Evolutionary conservation across 2,888 invertebrate species (phyloP).

Genomic region (Spisula subtruncata): DNA sequence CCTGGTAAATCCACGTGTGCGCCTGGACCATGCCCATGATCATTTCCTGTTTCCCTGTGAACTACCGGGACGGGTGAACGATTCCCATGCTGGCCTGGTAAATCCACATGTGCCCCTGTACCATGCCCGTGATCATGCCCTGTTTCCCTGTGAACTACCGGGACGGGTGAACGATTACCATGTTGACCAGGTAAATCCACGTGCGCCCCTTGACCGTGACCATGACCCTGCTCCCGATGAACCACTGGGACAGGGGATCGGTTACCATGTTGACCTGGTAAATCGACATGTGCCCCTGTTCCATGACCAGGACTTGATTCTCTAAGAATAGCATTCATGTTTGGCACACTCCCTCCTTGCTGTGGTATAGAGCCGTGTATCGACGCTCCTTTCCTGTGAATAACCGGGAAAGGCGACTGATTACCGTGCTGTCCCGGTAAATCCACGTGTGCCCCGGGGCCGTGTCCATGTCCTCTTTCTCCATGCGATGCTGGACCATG

Average conservation of each 20-base stretch:
- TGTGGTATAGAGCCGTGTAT: neutral
- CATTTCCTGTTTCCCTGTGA: neutral
- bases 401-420: neutral
- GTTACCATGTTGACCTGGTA: slow-evolving; percentile 26
- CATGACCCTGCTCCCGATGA: neutral
- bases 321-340: neutral
- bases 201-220: neutral
- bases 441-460: slow-evolving; percentile 19
- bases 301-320: neutral
- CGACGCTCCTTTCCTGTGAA: slow-evolving; percentile 6
- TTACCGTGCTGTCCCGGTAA: slow-evolving; percentile 33
- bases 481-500: neutral
- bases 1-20: slow-evolving; percentile 36
- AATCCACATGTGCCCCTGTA: neutral
- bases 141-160: neutral
- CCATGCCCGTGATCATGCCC: neutral
- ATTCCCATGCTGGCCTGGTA: slow-evolving; percentile 19
- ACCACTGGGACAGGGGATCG: neutral
- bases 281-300: neutral
- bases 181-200: slow-evolving; percentile 40
- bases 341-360: neutral
- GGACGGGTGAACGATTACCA: neutral
- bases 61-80: neutral
- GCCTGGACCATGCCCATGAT: neutral
- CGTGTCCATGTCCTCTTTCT: slow-evolving; percentile 1